phyloP scores from a whole-genome alignment of 2,888 invertebrate species.

The Agrochola lychnidis region DNA sequence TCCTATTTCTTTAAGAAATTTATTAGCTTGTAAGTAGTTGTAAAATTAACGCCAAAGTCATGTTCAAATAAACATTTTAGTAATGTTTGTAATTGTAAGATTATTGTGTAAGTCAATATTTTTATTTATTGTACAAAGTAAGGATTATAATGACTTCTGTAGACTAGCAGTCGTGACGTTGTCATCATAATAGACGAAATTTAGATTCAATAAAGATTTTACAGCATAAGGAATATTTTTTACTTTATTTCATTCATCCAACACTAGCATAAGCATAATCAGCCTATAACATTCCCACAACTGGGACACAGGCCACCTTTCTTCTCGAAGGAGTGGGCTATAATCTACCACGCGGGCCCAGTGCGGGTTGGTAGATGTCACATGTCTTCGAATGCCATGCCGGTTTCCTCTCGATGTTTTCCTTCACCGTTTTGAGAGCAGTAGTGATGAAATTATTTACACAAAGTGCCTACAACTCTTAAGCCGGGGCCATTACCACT shows the following conservation, averaged over 20 bases:
- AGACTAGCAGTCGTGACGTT: constrained; percentile 46
- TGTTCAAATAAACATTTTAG: constrained; percentile 68
- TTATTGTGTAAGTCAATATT: constrained; percentile 68
- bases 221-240: constrained; percentile 20
- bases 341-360: no score
- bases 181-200: constrained; percentile 67
- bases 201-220: constrained; percentile 73
- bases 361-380: no score
- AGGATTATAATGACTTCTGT: constrained; percentile 63
- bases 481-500: no score
- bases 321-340: no score
- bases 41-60: constrained; percentile 73
- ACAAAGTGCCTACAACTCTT: no score
- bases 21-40: constrained; percentile 61
- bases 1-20: constrained; percentile 48
- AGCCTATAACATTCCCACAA: no score
- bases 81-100: constrained; percentile 62
- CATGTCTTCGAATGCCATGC: no score
- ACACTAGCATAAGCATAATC: no score
- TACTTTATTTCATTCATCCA: constrained; percentile 5
- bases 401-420: no score
- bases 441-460: no score
- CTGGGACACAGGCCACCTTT: no score
- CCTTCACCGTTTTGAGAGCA: no score
- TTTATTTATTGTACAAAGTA: constrained; percentile 88